Conservation (phyloP, 37 sponge, comb jelly and placozoan genomes). For the Agelas oroides region DNA sequence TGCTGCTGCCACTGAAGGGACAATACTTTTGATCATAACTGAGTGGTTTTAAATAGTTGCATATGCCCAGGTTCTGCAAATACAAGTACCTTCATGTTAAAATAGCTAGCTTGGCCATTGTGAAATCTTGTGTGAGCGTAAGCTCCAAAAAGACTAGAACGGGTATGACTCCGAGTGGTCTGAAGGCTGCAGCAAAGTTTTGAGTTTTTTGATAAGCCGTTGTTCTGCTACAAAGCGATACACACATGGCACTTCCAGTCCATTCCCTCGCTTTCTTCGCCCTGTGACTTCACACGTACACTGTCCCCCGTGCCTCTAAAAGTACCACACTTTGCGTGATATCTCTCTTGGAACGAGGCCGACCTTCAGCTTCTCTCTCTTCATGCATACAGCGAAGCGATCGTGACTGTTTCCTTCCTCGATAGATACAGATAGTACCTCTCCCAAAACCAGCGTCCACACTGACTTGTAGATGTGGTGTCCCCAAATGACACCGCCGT, state of each 20-base stretch:
- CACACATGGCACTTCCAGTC: conserved; percentile 1
- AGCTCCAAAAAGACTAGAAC: no score
- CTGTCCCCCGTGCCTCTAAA: background rate
- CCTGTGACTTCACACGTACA: background rate
- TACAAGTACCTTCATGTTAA: no score
- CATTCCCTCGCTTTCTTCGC: background rate
- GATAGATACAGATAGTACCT: background rate
- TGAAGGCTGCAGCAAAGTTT: no score
- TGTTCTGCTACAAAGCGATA: background rate
- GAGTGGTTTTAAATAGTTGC: no score
- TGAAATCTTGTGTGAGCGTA: no score
- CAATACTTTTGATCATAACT: no score
- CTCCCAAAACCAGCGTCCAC: background rate
- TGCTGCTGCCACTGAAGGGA: no score
- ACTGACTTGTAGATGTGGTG: conserved; percentile 3
- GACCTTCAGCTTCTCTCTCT: background rate
- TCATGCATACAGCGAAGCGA: background rate
- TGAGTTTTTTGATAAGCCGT: background rate
- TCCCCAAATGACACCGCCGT: background rate
- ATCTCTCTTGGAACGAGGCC: background rate
- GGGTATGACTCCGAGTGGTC: no score
- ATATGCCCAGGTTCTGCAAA: no score
- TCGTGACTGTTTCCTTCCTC: background rate
- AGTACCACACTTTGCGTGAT: background rate
- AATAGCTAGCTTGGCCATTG: no score